Percentiles rank a stretch among this genome's conserved stretches.
Conservation (phyloP, 2,797 vertebrate genomes). For the Odontamblyopus rebecca region DNA sequence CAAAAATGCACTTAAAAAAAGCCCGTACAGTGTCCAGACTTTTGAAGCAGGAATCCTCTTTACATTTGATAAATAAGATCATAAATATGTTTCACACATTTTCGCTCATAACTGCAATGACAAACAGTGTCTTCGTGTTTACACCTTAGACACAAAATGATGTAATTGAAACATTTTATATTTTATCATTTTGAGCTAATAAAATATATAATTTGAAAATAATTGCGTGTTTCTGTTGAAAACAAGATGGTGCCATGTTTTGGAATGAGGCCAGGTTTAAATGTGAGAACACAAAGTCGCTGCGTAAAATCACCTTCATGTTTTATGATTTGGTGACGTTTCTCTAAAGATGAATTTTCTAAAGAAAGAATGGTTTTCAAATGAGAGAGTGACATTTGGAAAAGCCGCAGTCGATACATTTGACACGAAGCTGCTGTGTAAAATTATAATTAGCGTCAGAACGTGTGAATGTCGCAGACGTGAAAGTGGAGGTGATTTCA, state of each 20-base stretch:
- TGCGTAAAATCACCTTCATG: constrained; percentile 3
- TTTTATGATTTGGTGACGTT: constrained; percentile 2
- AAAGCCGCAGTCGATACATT: background rate
- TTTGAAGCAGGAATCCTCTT: too few species aligned
- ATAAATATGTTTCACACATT: too few species aligned
- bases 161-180: background rate
- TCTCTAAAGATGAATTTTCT: background rate
- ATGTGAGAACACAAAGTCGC: background rate
- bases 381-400: constrained; percentile 8
- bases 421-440: constrained; percentile 2
- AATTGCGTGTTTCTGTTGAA: background rate
- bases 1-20: background rate
- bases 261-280: background rate
- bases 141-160: too few species aligned
- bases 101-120: too few species aligned
- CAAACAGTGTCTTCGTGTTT: too few species aligned
- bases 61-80: too few species aligned
- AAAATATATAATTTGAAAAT: background rate
- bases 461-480: background rate
- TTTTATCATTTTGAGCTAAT: background rate
- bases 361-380: background rate
- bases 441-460: constrained; percentile 5
- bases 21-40: too few species aligned
- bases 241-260: background rate
- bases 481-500: background rate